phyloP scores from a whole-genome alignment of 2,888 invertebrate genomes.

The Ophonus ardosiacus region DNA sequence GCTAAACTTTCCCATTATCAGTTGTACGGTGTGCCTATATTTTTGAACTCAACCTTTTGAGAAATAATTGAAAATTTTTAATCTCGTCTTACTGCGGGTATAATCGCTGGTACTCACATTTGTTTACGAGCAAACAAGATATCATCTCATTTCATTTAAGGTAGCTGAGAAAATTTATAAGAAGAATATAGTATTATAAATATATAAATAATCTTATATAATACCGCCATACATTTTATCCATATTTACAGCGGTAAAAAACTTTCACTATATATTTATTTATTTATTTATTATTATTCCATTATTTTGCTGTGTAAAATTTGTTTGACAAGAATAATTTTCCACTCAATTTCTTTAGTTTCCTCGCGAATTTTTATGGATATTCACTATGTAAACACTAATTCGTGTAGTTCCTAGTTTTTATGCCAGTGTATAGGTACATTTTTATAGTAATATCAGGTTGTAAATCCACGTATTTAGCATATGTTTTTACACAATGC shows the following conservation, averaged over 20 bases:
- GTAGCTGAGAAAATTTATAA: background rate
- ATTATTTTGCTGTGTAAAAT: background rate
- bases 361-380: background rate
- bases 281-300: background rate
- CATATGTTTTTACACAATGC: background rate
- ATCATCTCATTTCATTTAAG: conserved; percentile 1
- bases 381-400: background rate
- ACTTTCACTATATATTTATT: background rate
- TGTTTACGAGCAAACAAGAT: background rate
- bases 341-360: background rate
- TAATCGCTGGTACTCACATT: no score
- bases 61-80: no score
- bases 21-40: no score
- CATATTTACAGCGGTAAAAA: no score
- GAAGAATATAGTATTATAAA: background rate
- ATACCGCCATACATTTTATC: no score
- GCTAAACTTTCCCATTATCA: no score
- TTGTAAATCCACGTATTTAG: background rate
- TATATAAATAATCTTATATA: no score
- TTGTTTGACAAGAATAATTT: background rate
- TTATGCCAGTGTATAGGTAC: background rate
- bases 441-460: no score
- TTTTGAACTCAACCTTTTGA: no score
- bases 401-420: background rate
- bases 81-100: no score